Evolutionary conservation across 2,113 vertebrate genomes (phyloP), one percentile per base, ranked within the genome.

Genomic region (Ceratotherium simum): DNA sequence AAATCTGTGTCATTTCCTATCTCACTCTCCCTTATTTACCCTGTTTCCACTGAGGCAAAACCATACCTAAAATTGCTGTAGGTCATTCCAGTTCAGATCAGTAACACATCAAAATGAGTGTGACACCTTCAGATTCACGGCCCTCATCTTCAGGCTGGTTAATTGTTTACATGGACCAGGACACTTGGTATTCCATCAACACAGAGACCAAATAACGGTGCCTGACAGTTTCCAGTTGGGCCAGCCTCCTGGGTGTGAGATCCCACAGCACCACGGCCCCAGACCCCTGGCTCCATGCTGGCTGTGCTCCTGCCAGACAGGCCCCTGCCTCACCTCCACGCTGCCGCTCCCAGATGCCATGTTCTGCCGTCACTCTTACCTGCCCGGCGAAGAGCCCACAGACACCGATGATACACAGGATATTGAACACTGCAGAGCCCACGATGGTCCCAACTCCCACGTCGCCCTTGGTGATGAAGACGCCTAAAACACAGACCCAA

Each of bases 361-460:
- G 0, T 25, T 25, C 10, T 14, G 48, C 20, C 1, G 0, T 2
- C 23, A 8, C n/a, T 21, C 98, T 98, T 99, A 99, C 99, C 99
- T 99, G 99, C 48, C 99, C 99, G 3, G 99, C 99, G 67, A 99
- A 99, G 97, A 99, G 99, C 83, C 99, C 99, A 76, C 99, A 99
- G 91, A 99, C 99, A 8, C 99, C 99, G 72, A 99, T 99, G 98
- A 99, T 99, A 96, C 99, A 99, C 98, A 99, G 99, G 92, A 99
- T 99, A 98, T 99, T 99, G 98, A 99, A 99, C 73, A 99, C 99
- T 0, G 99, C 99, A 0, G 99, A 99, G 97, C 99, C 99, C 89
- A 99, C 99, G 3, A 99, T 99, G 97, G 99, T 99, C 89, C 99
- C 99, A 42, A 99, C 99, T 3, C 99, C 99, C 8, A 99, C 99